These are phyloP conservation scores for Halocynthia roretzi DNA, from an alignment of 23 tunicate species.

Conservation along the genomic window DNA sequence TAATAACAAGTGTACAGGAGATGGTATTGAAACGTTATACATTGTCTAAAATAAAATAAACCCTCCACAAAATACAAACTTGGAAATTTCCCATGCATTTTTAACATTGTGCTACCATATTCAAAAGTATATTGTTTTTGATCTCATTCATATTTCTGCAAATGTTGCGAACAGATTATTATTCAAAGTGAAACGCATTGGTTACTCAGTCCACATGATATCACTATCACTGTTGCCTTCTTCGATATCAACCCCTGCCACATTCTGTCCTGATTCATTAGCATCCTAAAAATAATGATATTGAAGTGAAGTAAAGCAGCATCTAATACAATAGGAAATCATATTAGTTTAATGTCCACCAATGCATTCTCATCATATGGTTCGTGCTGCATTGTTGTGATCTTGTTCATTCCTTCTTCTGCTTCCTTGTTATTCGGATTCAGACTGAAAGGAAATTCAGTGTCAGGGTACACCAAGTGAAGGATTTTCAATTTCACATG, in stretches of 20 bases:
- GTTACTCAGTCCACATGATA: constrained; percentile 4
- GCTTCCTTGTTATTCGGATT: constrained; percentile 56
- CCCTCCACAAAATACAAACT: too few relatives aligned
- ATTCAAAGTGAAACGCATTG: too few relatives aligned
- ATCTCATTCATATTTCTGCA: too few relatives aligned
- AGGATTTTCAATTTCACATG: too few relatives aligned
- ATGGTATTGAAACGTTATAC: too few relatives aligned
- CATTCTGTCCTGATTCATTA: neutral
- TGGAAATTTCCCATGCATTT: too few relatives aligned
- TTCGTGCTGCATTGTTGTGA: constrained; percentile 33
- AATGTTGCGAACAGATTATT: too few relatives aligned
- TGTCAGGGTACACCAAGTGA: too few relatives aligned
- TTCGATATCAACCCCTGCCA: neutral
- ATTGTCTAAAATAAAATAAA: too few relatives aligned
- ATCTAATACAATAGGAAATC: neutral
- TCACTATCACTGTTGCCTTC: constrained; percentile 15
- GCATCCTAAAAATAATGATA: neutral
- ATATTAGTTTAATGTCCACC: neutral
- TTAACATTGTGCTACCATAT: too few relatives aligned
- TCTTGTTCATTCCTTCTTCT: constrained; percentile 46
- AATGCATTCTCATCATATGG: constrained; percentile 16
- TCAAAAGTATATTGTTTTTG: too few relatives aligned
- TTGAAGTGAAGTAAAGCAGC: neutral
- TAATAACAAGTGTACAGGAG: too few relatives aligned
- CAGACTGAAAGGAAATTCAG: constrained; percentile 25